Evolutionary conservation across 2,113 vertebrate genomes (phyloP), one percentile per base, ranked within the genome.

Genomic region (Penelope pileata): DNA sequence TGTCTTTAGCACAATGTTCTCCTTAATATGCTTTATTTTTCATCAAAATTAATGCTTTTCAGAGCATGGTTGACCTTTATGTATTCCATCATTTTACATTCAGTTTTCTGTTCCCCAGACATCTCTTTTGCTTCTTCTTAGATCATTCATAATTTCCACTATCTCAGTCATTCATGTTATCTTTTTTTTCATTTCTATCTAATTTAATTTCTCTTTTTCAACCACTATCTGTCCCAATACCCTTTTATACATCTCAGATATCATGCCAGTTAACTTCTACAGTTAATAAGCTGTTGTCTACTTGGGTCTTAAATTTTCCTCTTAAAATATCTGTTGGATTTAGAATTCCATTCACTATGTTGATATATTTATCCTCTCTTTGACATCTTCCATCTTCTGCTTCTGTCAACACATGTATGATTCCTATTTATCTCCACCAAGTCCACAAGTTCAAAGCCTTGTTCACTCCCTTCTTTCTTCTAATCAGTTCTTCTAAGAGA

Each of bases 191-290:
- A 45, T 79, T 64, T 63, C 47, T 51, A 29, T 16, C 22, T 42
- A 45, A 54, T 50, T 45, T 77, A 54, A 68, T 83, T 76, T 86
- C 21, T 62, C 0, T 5, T 83, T 63, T 51, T 0, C 0, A 50
- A 34, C 3, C 72, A 75, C 27, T 6, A 0, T 26, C 8, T 48
- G 3, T 29, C 9, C 2, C 16, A 17, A 30, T 56, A 6, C 7
- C 15, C 58, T 76, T 38, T 38, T 62, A 47, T 59, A 8, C 70
- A 45, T 56, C 27, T 69, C 7, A 70, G 23, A 38, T 62, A 8
- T 3, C 8, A 34, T 60, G 83, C 23, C 8, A 7, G 12, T 11
- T 67, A 47, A 68, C 23, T 63, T 79, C 4, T 69, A 6, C 14
- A 23, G 36, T 58, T 68, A 73, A 73, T 59, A 27, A 83, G 10